A percentile compares a stretch with the other conserved stretches of the same genome.
Conservation (phyloP, 2,113 vertebrate genomes). For the Mobula birostris region DNA sequence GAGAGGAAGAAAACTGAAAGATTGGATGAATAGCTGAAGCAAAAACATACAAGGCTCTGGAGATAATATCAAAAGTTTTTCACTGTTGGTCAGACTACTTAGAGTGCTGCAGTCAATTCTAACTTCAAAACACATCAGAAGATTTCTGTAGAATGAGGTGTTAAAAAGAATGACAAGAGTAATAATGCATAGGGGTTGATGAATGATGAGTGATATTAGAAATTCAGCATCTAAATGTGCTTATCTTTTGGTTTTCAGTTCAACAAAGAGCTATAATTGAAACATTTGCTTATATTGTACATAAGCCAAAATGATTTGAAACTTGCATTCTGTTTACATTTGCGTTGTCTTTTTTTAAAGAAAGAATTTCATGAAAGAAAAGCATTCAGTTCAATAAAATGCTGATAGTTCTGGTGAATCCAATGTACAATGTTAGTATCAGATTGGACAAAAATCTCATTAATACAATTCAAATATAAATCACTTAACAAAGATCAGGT, state of each 20-base stretch:
- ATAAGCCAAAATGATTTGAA: not conserved
- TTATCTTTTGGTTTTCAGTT: not conserved
- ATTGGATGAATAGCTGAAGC: not conserved
- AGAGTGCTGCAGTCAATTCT: not conserved
- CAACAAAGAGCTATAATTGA: not conserved
- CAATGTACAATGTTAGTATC: not conserved
- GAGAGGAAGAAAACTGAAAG: not conserved
- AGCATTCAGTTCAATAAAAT: not conserved
- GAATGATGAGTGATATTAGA: not conserved
- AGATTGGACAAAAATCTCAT: too few species aligned
- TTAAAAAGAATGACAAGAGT: not conserved
- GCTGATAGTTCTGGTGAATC: not conserved
- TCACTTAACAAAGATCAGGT: not conserved
- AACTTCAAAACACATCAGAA: not conserved
- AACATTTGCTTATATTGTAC: not conserved
- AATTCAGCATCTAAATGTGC: not conserved
- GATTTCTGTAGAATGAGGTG: not conserved
- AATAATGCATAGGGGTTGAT: not conserved
- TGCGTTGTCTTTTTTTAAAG: not conserved
- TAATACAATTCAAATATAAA: not conserved
- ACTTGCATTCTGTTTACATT: not conserved
- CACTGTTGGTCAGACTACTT: not conserved
- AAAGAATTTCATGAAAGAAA: not conserved
- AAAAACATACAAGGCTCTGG: not conserved
- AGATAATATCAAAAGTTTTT: not conserved